Evolutionary conservation across 2,113 vertebrate genomes (phyloP), one percentile per base, ranked within the genome.

Genomic region (Calyptomena viridis): DNA sequence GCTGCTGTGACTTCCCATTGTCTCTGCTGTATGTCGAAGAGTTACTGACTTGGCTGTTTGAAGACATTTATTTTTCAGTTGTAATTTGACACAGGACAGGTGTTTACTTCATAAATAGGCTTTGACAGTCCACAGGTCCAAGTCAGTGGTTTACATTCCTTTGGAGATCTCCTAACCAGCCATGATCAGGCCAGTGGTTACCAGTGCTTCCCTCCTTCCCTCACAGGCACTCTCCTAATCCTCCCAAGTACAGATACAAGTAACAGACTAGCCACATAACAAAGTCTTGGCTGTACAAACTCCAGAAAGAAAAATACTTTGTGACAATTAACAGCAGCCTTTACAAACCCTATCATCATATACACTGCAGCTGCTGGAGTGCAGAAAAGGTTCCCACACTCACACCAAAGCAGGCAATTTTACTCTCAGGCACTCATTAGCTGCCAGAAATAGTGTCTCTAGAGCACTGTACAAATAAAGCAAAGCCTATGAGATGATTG

Each of bases 21-120:
- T 98, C 98, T 21, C 92, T 94, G 4, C 98, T 97, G 73, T 95
- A 97, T 0, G 97, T 97, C 14, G 97, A 98, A 33, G 86, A 97
- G 55, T 86, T 97, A 91, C 98, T 98, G 81, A 98, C 96, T 19
- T 98, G 98, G 69, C 98, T 98, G 94, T 46, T 85, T 23, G 28
- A 88, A 85, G 35, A 81, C 4, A 63, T 25, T 21, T 13, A 5
- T 33, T 50, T 80, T 73, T 83, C 21, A 62, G 30, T 27, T 19
- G 44, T 39, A 35, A 22, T 22, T 42, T 12, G 9, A 47, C 14
- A 76, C 0, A 63, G 35, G 44, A 17, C 30, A 76, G 6, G 17
- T 56, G 28, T 33, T 86, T 71, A 37, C 30, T 63, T 80, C 67
- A 62, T 19, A 85, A 13, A 52, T 0, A 52, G 64, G 78, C 47